Percentiles rank a stretch among this genome's conserved stretches.
These are phyloP conservation scores for Otis tarda DNA, from an alignment of 2,113 vertebrate genomes.

Conservation along the genomic window DNA sequence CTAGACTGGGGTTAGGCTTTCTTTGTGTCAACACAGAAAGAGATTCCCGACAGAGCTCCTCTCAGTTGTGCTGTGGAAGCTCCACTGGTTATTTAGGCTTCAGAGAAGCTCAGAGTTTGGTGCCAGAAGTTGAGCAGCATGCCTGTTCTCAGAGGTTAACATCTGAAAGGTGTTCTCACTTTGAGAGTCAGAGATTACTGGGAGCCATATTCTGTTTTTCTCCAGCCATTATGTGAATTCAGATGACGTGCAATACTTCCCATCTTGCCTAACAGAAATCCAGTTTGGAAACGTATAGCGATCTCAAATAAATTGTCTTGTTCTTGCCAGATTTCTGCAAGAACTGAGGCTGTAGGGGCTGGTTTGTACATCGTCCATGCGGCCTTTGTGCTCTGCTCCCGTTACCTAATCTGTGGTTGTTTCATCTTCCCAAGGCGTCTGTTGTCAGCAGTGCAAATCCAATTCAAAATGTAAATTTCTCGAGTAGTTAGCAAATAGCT, in stretches of 20 bases:
- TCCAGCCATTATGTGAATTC: neutral
- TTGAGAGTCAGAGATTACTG: neutral
- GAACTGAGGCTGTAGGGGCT: neutral
- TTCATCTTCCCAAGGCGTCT: neutral
- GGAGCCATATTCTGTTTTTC: neutral
- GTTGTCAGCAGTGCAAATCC: neutral
- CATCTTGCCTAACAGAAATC: neutral
- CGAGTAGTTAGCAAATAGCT: neutral
- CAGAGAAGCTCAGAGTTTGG: neutral
- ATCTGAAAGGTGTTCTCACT: neutral
- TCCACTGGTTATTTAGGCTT: neutral
- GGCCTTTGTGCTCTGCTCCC: neutral
- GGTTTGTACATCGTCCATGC: neutral
- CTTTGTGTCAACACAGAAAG: neutral
- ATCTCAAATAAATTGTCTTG: neutral
- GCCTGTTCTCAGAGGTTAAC: neutral
- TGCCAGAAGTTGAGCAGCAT: neutral
- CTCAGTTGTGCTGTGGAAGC: neutral
- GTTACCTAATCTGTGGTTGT: neutral
- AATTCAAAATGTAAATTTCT: conserved; percentile 21
- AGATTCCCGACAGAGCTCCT: neutral
- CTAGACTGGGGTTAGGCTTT: neutral
- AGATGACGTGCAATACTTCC: neutral
- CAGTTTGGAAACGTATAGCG: neutral
- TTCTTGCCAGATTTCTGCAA: neutral